Base-by-base conservation (phyloP, 2,888 invertebrate genomes). In the Crocallis elinguaria region DNA sequence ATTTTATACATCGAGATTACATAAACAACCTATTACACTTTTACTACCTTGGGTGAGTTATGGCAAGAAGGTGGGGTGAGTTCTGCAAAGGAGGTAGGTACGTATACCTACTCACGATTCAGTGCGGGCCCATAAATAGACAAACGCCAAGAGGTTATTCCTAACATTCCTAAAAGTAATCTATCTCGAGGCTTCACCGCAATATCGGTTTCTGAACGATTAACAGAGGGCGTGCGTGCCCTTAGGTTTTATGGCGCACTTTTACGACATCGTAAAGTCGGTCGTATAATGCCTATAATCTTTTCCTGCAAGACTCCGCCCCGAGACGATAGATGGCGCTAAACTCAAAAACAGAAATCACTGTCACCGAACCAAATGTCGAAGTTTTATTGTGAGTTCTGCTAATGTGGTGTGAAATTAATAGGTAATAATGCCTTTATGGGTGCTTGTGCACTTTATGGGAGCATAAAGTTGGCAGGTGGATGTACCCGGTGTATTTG, bases 381-480 rank as follows among this genome's bases (percentile, higher is more conserved):
- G 77, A 88, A 89, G 84, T 91, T 91, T 91, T 90, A 90, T 90
- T 88, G 86, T 88, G 76, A 88, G 91, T 88, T 88, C 88, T 86
- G 90, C 91, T 90, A 91, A 91, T 91, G 88, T 84, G 87, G 88
- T 91, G 91, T 90, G 88, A 91, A 90, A 91, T 91, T 90, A 90
- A 91, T 91, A 90, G 91, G 88, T 86, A 86, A 88, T 91, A 90
- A 90, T 88, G 82, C 84, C 80, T 90, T 91, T 90, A 91, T 88
- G 86, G 89, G 82, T 82, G 79, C 88, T 88, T 84, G 78, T 81
- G 77, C 75, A 77, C 77, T 91, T 91, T 89, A 90, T 90, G 76
- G 86, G 79, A 78, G 69, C 82, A 84, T 89, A 88, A 90, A 88
- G 75, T 76, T 77, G 75, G 74, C 84, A 86, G 88, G 87, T 86